phyloP scores from a whole-genome alignment of 1,140 invertebrate species.

The Drosophila lini region DNA sequence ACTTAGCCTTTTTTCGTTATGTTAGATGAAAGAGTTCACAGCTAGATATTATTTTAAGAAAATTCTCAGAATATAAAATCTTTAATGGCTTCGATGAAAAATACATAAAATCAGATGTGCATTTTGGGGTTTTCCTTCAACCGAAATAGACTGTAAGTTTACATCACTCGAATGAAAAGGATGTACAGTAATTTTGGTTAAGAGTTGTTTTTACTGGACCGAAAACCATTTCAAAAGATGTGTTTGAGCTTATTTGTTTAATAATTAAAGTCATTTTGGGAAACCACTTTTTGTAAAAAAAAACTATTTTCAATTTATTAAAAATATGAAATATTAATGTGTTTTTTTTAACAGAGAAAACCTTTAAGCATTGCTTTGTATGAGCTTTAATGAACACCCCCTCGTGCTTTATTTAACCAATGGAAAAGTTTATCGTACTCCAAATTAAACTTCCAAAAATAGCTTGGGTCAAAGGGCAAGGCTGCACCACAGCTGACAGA shows the following conservation, averaged over 20 bases:
- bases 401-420: constrained; percentile 3
- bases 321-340: too few relatives aligned
- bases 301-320: neutral
- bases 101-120: neutral
- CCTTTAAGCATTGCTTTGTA: neutral
- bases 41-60: neutral
- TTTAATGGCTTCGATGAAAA: neutral
- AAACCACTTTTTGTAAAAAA: too few relatives aligned
- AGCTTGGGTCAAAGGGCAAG: constrained; percentile 37
- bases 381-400: neutral
- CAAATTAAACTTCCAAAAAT: constrained; percentile 21
- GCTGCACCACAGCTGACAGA: constrained; percentile 17
- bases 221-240: neutral
- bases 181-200: neutral
- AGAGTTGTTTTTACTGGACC: neutral
- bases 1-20: neutral
- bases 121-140: neutral
- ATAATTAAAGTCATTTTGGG: neutral
- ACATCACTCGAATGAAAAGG: neutral
- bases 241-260: neutral
- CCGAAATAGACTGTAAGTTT: neutral
- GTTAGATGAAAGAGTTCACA: neutral
- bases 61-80: neutral
- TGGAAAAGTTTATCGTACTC: constrained; percentile 2
- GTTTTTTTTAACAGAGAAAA: too few relatives aligned